Evolutionary conservation across 2,888 invertebrate genomes (phyloP).

Genomic region (Artemia sinica): DNA sequence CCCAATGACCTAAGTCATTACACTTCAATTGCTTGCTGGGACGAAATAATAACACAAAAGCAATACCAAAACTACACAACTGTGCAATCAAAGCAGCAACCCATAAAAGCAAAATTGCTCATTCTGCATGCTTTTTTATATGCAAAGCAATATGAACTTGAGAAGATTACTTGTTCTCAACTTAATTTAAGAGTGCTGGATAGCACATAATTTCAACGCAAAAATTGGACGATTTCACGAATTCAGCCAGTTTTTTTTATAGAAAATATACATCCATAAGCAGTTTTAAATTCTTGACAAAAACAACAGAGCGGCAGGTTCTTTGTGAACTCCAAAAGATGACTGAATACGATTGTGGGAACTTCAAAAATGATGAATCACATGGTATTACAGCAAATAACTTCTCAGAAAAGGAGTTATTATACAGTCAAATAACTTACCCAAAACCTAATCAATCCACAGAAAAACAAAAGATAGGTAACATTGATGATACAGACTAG

Average conservation of each 20-base stretch:
- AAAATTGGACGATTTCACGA: neutral
- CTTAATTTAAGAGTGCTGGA: neutral
- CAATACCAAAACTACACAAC: no score
- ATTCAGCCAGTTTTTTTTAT: neutral
- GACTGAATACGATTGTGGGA: slow-evolving; percentile 5
- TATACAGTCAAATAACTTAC: neutral
- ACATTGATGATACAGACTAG: no score
- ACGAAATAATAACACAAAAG: no score
- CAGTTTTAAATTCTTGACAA: slow-evolving; percentile 1
- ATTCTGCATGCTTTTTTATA: no score
- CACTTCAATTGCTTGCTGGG: no score
- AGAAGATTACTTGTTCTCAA: slow-evolving; percentile 1
- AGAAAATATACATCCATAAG: slow-evolving; percentile 7
- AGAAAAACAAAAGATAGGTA: no score
- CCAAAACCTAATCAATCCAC: neutral
- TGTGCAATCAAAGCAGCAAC: no score
- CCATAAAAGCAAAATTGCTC: no score
- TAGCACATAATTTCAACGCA: slow-evolving; percentile 11
- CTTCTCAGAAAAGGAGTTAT: neutral
- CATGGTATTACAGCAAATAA: neutral
- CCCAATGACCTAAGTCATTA: no score
- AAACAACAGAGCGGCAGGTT: neutral
- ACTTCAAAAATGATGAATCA: neutral
- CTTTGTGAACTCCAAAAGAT: no score
- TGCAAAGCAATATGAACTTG: no score